Evolutionary conservation across 1,140 invertebrate genomes (phyloP), one percentile per base, ranked within the genome.

Genomic region (Heliconius nattereri): DNA sequence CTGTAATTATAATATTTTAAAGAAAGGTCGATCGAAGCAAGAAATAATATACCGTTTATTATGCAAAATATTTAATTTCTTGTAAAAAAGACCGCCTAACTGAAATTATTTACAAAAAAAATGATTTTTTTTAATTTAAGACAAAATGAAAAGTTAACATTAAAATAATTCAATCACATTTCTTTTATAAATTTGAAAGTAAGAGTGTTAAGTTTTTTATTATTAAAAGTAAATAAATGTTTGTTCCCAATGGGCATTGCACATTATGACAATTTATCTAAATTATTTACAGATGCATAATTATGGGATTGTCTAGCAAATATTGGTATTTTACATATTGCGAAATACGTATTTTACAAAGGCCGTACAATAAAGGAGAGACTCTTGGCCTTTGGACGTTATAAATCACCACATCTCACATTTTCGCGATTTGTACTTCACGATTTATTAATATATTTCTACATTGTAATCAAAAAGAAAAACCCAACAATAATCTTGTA

Each of bases 211-310:
- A 52, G 49, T 52, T 20, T 52, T 52, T 20, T 52, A 20, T 20
- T 20, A 52, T 66, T 66, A n/a, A 16, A 66, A 29, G n/a, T 66
- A 66, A 66, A 54, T 23, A 76, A 72, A n/a, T 35, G 78, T 78
- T 81, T 84, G 83, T 84, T 84, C 83, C 83, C 78, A 45, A 72
- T 82, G 70, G 80, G 83, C 83, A 84, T 84, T 84, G 83, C 83
- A 84, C 83, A 77, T 82, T 75, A 79, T 80, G 76, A 84, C 76
- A 81, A 81, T 81, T 81, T 78, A 81, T 78, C 80, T 81, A 78
- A 81, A 78, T 81, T 81, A 81, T 78, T 74, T 82, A 82, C 76
- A 84, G 78, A 84, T 82, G 80, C 80, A 78, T 84, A 82, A 78
- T 84, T 76, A 82, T 78, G 80, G 40, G 76, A 75, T 40, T 78